A percentile compares a stretch with the other conserved stretches of the same genome.
phyloP scores from a whole-genome alignment of 2,797 vertebrate genomes.

The Dermochelys coriacea region DNA sequence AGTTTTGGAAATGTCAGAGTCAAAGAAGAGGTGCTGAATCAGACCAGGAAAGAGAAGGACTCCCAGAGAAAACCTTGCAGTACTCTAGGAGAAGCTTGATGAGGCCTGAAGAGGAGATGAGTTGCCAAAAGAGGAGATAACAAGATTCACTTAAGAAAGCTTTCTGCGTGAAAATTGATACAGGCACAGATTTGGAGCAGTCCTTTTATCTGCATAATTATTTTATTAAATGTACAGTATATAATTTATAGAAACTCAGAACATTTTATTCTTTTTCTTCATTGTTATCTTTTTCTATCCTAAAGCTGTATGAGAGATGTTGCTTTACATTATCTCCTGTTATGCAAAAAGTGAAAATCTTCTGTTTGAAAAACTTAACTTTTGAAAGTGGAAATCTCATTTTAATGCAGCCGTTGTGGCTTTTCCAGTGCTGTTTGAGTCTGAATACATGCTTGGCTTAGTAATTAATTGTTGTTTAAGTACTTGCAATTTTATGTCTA shows the following conservation, averaged over 20 bases:
- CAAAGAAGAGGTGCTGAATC: background rate
- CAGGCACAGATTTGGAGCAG: background rate
- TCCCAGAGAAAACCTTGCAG: background rate
- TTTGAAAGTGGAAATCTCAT: background rate
- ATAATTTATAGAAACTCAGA: background rate
- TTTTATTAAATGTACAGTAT: background rate
- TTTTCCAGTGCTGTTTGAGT: background rate
- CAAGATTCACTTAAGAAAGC: background rate
- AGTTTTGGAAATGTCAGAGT: background rate
- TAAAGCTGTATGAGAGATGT: background rate
- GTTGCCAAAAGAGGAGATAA: background rate
- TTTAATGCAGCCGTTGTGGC: background rate
- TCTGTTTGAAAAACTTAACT: background rate
- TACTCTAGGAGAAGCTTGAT: background rate
- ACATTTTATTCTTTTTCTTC: background rate
- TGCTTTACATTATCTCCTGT: background rate
- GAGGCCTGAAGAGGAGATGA: background rate
- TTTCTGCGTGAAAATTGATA: background rate
- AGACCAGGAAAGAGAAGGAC: background rate
- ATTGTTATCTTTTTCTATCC: background rate
- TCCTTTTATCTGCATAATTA: background rate
- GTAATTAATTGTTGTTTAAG: conserved; percentile 33
- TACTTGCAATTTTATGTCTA: background rate
- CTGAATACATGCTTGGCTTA: background rate
- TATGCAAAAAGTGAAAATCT: background rate